phyloP scores from a whole-genome alignment of 37 sponge, comb jelly and placozoan genomes.

The Cliona cf. orientalis region DNA sequence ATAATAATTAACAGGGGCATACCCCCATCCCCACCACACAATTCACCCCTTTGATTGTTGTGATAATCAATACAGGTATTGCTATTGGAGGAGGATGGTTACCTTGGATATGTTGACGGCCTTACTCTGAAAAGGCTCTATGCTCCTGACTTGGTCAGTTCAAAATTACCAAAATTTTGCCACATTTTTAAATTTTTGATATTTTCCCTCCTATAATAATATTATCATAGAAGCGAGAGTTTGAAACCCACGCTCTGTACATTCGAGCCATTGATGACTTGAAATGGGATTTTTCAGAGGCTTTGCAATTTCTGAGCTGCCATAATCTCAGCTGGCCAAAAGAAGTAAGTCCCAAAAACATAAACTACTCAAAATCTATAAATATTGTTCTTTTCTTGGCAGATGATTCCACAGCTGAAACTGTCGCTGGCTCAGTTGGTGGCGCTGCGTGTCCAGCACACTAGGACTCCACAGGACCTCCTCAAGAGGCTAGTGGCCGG shows the following conservation, averaged over 20 bases:
- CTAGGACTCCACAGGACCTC: neutral
- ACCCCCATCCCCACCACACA: neutral
- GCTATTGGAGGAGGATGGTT: conserved; percentile 43
- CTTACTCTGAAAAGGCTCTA: conserved; percentile 29
- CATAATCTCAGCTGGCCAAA: neutral
- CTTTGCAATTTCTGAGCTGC: conserved; percentile 7
- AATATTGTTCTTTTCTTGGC: neutral
- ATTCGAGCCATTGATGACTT: conserved; percentile 11
- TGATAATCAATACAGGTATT: conserved; percentile 11
- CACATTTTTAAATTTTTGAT: neutral
- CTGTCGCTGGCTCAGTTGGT: conserved; percentile 44
- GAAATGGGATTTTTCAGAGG: conserved; percentile 43
- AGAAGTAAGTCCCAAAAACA: conserved; percentile 1
- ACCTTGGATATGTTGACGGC: conserved; percentile 51
- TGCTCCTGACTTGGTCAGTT: conserved; percentile 46
- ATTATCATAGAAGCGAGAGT: conserved; percentile 1
- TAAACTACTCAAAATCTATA: neutral
- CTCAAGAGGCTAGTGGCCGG: conserved; percentile 1
- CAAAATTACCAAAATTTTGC: neutral
- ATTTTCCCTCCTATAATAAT: neutral
- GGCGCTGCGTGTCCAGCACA: conserved; percentile 42
- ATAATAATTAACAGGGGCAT: neutral
- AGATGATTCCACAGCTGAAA: conserved; percentile 43
- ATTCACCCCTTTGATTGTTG: neutral
- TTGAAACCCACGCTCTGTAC: conserved; percentile 8